A percentile compares a stretch with the other conserved stretches of the same genome.
These are phyloP conservation scores for Coptodon rendalli DNA, from an alignment of 2,113 vertebrate species.

Conservation along the genomic window DNA sequence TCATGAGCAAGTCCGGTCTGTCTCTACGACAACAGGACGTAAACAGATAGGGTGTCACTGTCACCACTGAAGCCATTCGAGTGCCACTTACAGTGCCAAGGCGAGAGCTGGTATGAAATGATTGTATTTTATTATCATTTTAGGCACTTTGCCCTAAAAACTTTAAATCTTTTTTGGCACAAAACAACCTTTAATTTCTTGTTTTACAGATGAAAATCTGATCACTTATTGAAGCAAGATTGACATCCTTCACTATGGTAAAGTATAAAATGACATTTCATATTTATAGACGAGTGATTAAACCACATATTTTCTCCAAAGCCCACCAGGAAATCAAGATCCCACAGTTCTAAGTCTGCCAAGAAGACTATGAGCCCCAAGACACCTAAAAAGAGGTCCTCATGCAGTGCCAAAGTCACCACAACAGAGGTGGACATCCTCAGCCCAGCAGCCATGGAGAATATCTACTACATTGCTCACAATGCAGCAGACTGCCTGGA, in stretches of 20 bases:
- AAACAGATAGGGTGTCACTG: slow-evolving; percentile 36
- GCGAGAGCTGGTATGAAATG: slow-evolving; percentile 26
- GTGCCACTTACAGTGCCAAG: slow-evolving; percentile 21
- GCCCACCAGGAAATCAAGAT: slow-evolving; percentile 68
- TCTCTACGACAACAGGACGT: slow-evolving; percentile 39
- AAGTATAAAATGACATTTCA: not conserved
- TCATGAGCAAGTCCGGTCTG: not conserved
- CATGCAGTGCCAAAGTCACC: slow-evolving; percentile 25
- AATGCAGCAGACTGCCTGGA: slow-evolving; percentile 76
- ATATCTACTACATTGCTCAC: slow-evolving; percentile 82
- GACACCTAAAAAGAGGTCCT: slow-evolving; percentile 22
- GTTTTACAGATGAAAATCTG: slow-evolving; percentile 3
- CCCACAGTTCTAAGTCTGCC: slow-evolving; percentile 32
- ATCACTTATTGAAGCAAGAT: not conserved
- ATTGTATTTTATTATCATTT: not conserved
- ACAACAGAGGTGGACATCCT: slow-evolving; percentile 69
- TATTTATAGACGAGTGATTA: not conserved
- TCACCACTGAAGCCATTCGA: not conserved
- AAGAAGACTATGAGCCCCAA: slow-evolving; percentile 53
- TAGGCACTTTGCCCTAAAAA: not conserved
- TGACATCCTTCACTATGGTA: slow-evolving; percentile 11
- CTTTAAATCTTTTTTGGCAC: not conserved
- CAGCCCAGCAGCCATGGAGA: slow-evolving; percentile 79
- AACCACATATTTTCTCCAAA: slow-evolving; percentile 37
- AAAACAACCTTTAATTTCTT: not conserved